These are phyloP conservation scores for Dicrurus megarhynchus DNA, from an alignment of 2,113 vertebrate genomes.

Conservation along the genomic window DNA sequence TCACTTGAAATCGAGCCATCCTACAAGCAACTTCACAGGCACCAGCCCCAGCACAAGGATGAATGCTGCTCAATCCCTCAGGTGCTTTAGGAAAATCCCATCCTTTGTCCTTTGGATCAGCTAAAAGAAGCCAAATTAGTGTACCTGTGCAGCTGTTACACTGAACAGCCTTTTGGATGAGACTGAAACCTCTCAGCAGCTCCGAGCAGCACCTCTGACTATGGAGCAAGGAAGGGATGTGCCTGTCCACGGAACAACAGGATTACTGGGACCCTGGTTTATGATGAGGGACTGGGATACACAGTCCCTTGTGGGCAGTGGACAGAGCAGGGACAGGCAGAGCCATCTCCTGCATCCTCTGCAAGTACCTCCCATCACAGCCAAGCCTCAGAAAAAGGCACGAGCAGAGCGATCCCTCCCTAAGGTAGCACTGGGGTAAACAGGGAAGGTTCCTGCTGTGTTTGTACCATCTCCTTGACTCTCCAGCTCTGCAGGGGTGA, in stretches of 20 bases:
- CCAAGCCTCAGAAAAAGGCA: not conserved
- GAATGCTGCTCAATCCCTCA: not conserved
- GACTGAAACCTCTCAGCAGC: not conserved
- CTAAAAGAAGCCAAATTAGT: not conserved
- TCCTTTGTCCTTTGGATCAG: not conserved
- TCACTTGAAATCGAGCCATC: not conserved
- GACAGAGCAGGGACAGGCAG: not conserved
- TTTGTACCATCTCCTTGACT: not conserved
- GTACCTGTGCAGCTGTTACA: not conserved
- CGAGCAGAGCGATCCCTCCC: not conserved
- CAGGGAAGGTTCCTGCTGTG: not conserved
- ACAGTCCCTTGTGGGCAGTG: not conserved
- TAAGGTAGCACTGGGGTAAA: fast-evolving
- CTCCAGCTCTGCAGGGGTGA: not conserved
- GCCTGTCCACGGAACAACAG: not conserved
- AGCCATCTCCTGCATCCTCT: not conserved
- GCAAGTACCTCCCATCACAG: not conserved
- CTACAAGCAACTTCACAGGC: not conserved
- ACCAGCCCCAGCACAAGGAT: not conserved
- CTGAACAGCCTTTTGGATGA: not conserved
- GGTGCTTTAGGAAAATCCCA: constrained; percentile 20
- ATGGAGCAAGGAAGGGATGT: not conserved
- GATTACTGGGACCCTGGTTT: not conserved
- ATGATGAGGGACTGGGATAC: not conserved
- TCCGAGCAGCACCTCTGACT: not conserved